phyloP scores from a whole-genome alignment of 2,113 vertebrate species.

The Stomatorhinus ivindoensis region DNA sequence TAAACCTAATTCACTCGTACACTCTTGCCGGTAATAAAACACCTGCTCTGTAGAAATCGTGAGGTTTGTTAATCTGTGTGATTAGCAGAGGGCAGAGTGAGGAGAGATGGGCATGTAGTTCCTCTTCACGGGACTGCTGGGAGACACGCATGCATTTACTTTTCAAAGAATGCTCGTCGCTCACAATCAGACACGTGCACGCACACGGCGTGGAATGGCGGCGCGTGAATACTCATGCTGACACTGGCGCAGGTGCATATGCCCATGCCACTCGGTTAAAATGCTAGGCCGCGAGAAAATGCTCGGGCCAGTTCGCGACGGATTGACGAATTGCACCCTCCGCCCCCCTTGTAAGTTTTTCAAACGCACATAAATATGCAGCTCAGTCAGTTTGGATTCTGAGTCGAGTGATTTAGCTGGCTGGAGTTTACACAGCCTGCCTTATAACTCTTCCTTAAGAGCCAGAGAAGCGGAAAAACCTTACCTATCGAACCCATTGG shows the following conservation, averaged over 20 bases:
- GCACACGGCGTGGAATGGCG: background rate
- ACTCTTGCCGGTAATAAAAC: slow-evolving; percentile 4
- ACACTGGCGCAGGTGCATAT: background rate
- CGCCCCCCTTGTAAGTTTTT: slow-evolving; percentile 26
- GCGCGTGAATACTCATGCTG: background rate
- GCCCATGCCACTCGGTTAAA: background rate
- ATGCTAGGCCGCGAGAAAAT: slow-evolving; percentile 23
- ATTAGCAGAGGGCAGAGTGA: background rate
- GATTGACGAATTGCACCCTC: slow-evolving; percentile 29
- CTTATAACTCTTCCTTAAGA: slow-evolving; percentile 40
- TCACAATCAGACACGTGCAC: no score
- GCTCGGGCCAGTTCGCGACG: background rate
- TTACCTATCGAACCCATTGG: slow-evolving; percentile 34
- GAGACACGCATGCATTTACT: background rate
- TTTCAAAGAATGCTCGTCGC: background rate
- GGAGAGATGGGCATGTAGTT: background rate
- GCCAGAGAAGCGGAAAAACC: slow-evolving; percentile 27
- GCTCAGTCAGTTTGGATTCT: slow-evolving; percentile 15
- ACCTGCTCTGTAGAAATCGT: background rate
- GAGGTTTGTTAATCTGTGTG: background rate
- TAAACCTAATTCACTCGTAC: background rate
- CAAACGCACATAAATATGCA: slow-evolving; percentile 37
- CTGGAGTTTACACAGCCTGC: slow-evolving; percentile 31
- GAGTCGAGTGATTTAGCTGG: slow-evolving; percentile 41
- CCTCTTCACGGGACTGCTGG: background rate